These are phyloP conservation scores for Drosophila rufa DNA, from an alignment of 1,140 invertebrate species.

Conservation along the genomic window DNA sequence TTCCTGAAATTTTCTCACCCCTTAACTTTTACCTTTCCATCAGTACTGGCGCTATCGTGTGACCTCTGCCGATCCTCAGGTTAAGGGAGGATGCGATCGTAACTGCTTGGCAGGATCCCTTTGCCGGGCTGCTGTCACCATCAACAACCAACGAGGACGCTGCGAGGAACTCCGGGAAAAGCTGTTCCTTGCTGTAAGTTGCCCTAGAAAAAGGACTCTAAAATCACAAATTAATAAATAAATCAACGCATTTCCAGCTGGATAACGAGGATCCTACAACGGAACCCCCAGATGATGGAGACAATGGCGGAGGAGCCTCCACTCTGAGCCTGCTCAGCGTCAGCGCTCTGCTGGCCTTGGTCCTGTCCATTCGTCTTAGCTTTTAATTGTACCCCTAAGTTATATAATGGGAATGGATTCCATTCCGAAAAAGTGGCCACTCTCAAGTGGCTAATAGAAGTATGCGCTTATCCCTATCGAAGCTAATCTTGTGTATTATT, in stretches of 20 bases:
- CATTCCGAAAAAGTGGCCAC: constrained; percentile 25
- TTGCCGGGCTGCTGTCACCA: constrained; percentile 87
- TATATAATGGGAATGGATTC: constrained; percentile 65
- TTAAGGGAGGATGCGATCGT: constrained; percentile 86
- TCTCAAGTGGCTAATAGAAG: constrained; percentile 63
- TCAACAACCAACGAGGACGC: constrained; percentile 86
- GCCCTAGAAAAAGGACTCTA: accelerated
- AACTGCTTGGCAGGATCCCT: constrained; percentile 87
- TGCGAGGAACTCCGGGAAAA: constrained; percentile 86
- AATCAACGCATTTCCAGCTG: constrained; percentile 30
- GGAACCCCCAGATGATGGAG: constrained; percentile 9
- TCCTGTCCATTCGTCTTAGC: constrained; percentile 46
- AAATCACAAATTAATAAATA: too few species aligned
- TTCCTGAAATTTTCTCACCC: background rate
- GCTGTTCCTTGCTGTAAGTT: constrained; percentile 66
- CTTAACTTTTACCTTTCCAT: background rate
- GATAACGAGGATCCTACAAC: constrained; percentile 47
- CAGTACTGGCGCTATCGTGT: constrained; percentile 86
- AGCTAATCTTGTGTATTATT: constrained; percentile 29
- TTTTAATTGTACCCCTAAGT: constrained; percentile 47
- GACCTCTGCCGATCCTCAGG: constrained; percentile 87
- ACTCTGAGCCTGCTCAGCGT: constrained; percentile 51
- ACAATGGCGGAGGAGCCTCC: constrained; percentile 43
- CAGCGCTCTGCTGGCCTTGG: constrained; percentile 50
- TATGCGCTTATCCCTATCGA: constrained; percentile 45